These are phyloP conservation scores for Cariama cristata DNA, from an alignment of 2,113 vertebrate genomes.

Conservation along the genomic window DNA sequence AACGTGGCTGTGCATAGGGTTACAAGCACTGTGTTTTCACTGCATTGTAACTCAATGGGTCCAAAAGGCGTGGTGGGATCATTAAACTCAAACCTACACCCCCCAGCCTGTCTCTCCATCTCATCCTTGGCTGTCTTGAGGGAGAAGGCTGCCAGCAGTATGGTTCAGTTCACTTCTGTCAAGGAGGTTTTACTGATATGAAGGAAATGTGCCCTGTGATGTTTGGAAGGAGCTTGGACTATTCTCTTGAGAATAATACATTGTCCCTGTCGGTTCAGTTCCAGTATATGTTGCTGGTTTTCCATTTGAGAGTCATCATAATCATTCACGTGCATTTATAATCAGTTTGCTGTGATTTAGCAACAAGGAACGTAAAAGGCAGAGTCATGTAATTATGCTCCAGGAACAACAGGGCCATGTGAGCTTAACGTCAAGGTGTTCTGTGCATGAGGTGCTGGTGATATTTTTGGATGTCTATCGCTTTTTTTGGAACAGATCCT, in stretches of 20 bases:
- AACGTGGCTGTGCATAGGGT: not conserved
- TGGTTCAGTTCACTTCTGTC: not conserved
- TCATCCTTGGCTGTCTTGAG: not conserved
- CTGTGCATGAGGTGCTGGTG: not conserved
- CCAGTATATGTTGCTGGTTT: not conserved
- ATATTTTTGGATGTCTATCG: not conserved
- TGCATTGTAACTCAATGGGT: not conserved
- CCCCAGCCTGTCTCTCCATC: not conserved
- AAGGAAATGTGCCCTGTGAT: not conserved
- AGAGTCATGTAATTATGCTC: not conserved
- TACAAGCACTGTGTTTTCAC: not conserved
- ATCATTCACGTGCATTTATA: not conserved
- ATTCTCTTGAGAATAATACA: not conserved
- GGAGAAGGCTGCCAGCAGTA: not conserved
- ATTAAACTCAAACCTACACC: not conserved
- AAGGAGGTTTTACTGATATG: not conserved
- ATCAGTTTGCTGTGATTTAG: not conserved
- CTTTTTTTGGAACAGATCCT: not conserved
- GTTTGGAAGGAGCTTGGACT: not conserved
- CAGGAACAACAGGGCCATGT: not conserved
- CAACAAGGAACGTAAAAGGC: not conserved
- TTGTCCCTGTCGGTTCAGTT: not conserved
- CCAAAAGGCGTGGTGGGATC: not conserved
- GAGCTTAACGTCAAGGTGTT: not conserved
- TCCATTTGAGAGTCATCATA: not conserved